These are phyloP conservation scores for Solea solea DNA, from an alignment of 2,113 vertebrate species.

Conservation along the genomic window DNA sequence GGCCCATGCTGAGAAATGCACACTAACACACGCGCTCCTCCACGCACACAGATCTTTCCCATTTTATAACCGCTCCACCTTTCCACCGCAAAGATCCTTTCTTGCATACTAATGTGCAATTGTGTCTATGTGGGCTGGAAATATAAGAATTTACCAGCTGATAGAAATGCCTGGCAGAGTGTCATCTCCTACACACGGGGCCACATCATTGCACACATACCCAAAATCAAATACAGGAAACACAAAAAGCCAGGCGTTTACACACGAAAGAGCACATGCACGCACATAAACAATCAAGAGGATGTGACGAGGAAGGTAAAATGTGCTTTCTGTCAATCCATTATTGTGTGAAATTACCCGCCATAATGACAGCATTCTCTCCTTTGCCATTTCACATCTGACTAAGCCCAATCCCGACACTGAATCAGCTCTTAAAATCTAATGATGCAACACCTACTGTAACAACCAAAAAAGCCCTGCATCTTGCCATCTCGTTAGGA, in stretches of 20 bases:
- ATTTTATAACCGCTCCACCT: conserved; percentile 51
- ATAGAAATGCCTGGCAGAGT: conserved; percentile 60
- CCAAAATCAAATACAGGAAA: conserved; percentile 47
- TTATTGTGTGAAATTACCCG: conserved; percentile 61
- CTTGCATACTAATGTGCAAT: conserved; percentile 69
- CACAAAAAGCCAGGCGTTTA: conserved; percentile 36
- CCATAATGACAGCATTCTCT: conserved; percentile 18
- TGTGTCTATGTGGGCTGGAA: conserved; percentile 53
- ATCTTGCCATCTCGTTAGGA: conserved; percentile 51
- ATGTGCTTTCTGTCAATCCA: conserved; percentile 46
- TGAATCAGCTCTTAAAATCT: conserved; percentile 50
- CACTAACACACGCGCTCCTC: conserved; percentile 33
- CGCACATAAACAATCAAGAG: conserved; percentile 1
- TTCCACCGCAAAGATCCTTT: conserved; percentile 27
- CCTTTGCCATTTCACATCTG: conserved; percentile 61
- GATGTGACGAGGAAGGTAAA: conserved; percentile 32
- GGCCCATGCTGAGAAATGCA: conserved; percentile 50
- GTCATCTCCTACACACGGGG: conserved; percentile 47
- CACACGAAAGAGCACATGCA: conserved; percentile 12
- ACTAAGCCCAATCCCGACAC: conserved; percentile 47
- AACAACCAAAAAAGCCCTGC: conserved; percentile 44
- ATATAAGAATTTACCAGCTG: conserved; percentile 61
- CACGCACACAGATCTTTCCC: conserved; percentile 23
- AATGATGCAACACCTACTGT: conserved; percentile 61
- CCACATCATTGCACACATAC: conserved; percentile 44